Evolutionary conservation across 2,797 vertebrate genomes (phyloP).

Genomic region (Chromobotia macracanthus): DNA sequence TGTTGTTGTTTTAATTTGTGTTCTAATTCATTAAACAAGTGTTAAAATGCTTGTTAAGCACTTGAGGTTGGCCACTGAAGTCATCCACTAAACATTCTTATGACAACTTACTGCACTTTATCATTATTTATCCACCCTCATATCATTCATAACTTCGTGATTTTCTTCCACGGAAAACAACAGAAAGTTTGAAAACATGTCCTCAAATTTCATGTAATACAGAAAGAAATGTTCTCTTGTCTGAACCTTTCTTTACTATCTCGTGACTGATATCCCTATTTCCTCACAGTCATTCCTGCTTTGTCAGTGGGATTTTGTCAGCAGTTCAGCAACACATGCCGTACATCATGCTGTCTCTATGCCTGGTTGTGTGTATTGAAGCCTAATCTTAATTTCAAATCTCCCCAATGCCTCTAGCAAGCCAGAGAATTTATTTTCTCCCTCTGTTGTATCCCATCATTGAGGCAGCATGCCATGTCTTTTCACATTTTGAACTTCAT

Average conservation of each 20-base stretch:
- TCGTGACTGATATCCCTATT: slow-evolving; percentile 34
- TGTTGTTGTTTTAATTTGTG: slow-evolving; percentile 30
- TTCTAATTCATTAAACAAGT: slow-evolving; percentile 57
- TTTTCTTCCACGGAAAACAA: not conserved
- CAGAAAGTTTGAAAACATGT: not conserved
- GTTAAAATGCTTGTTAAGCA: slow-evolving; percentile 56
- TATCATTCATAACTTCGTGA: not conserved
- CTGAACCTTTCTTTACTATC: slow-evolving; percentile 22
- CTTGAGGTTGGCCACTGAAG: slow-evolving; percentile 56
- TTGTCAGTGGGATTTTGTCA: not conserved
- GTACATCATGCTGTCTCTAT: slow-evolving; percentile 24
- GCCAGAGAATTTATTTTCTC: slow-evolving; percentile 47
- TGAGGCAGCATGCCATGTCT: slow-evolving; percentile 57
- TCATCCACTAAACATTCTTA: not conserved
- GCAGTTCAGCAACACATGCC: slow-evolving; percentile 12
- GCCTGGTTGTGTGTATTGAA: slow-evolving; percentile 42
- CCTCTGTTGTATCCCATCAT: slow-evolving; percentile 51
- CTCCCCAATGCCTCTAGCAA: slow-evolving; percentile 54
- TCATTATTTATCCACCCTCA: slow-evolving; percentile 2
- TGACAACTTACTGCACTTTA: slow-evolving; percentile 5
- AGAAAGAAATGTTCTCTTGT: not conserved
- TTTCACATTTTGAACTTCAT: slow-evolving; percentile 47
- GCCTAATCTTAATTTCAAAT: slow-evolving; percentile 60
- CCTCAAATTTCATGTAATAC: not conserved
- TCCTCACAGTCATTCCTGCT: slow-evolving; percentile 9